Evolutionary conservation across 2,797 vertebrate species (phyloP).

Genomic region (Paedocypris micromegethes): DNA sequence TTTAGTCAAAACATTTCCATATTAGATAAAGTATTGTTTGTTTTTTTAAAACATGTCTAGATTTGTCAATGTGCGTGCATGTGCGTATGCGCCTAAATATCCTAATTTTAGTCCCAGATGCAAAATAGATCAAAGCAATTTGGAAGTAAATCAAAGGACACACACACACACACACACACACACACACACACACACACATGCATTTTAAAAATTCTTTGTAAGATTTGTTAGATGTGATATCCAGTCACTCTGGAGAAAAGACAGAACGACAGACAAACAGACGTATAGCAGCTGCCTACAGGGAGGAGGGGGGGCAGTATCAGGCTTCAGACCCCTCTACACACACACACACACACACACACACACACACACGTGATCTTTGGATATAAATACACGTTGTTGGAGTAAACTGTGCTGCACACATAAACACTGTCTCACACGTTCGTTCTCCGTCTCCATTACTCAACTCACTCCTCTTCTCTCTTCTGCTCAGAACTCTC

Average conservation of each 20-base stretch:
- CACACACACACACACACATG: too few relatives aligned
- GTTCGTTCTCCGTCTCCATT: slow-evolving; percentile 20
- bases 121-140: too few relatives aligned
- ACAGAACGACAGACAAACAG: slow-evolving; percentile 24
- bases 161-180: too few relatives aligned
- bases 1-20: too few relatives aligned
- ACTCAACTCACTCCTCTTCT: slow-evolving; percentile 9
- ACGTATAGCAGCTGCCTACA: slow-evolving; percentile 36
- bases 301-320: slow-evolving; percentile 33
- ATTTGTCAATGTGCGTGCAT: too few relatives aligned
- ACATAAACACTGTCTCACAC: slow-evolving; percentile 27
- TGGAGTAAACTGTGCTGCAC: slow-evolving; percentile 22
- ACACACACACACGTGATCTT: slow-evolving; percentile 24
- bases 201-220: slow-evolving; percentile 1
- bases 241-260: slow-evolving; percentile 13
- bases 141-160: too few relatives aligned
- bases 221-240: slow-evolving; percentile 9
- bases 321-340: slow-evolving; percentile 38
- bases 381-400: slow-evolving; percentile 24
- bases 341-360: not conserved
- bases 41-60: too few relatives aligned
- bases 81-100: too few relatives aligned
- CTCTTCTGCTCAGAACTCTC: slow-evolving; percentile 1
- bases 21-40: too few relatives aligned
- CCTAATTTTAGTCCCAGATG: too few relatives aligned